Percentiles rank a stretch among this genome's conserved stretches.
Evolutionary conservation across 2,888 invertebrate species (phyloP).

Genomic region (Coecobrya sp.): DNA sequence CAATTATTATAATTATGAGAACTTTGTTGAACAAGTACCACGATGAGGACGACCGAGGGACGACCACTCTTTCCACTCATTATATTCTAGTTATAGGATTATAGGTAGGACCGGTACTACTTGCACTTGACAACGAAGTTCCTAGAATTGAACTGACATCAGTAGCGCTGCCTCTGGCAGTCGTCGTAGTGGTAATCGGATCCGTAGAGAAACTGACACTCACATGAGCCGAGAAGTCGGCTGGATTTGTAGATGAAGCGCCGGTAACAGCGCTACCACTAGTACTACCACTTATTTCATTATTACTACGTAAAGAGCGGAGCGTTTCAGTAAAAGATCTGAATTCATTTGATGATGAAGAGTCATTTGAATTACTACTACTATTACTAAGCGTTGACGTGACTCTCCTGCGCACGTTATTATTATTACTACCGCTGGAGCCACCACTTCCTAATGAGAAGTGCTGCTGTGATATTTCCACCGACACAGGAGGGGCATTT

Average conservation of each 20-base stretch:
- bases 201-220: slow-evolving; percentile 74
- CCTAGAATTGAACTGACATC: slow-evolving; percentile 73
- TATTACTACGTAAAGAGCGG: slow-evolving; percentile 45
- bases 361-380: slow-evolving; percentile 59
- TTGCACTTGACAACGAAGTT: slow-evolving; percentile 44
- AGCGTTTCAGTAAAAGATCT: slow-evolving; percentile 61
- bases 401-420: slow-evolving; percentile 63
- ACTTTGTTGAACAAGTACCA: not conserved
- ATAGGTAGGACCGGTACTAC: slow-evolving; percentile 49
- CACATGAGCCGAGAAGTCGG: slow-evolving; percentile 76
- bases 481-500: slow-evolving; percentile 60
- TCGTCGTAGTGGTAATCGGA: slow-evolving; percentile 44
- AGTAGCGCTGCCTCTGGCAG: slow-evolving; percentile 57
- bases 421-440: slow-evolving; percentile 8
- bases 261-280: slow-evolving; percentile 27
- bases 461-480: slow-evolving; percentile 72
- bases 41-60: not conserved
- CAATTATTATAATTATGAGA: not conserved
- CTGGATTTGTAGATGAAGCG: slow-evolving; percentile 36
- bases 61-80: not conserved
- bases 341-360: slow-evolving; percentile 62
- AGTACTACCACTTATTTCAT: slow-evolving; percentile 22
- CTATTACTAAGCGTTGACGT: slow-evolving; percentile 74
- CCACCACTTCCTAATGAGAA: slow-evolving; percentile 44
- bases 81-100: slow-evolving; percentile 69